Conservation (phyloP, 2,113 vertebrate species). For the Copsychus sechellarum region DNA sequence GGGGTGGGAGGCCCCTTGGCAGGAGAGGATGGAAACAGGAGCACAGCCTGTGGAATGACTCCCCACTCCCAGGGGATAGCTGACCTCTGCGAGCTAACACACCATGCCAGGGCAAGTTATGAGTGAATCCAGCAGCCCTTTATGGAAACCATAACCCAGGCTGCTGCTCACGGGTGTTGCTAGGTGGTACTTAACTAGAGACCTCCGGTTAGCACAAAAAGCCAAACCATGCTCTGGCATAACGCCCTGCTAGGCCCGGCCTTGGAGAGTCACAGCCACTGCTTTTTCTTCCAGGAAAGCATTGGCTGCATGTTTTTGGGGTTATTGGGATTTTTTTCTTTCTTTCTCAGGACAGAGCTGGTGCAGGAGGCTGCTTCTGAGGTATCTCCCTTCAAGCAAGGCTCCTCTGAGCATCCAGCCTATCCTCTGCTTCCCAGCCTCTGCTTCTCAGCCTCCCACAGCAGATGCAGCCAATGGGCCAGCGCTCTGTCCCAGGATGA, state of each 20-base stretch:
- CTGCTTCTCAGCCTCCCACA: background rate
- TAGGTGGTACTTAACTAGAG: background rate
- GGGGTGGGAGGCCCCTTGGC: background rate
- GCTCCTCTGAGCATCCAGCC: background rate
- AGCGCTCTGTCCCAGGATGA: background rate
- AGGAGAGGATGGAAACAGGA: background rate
- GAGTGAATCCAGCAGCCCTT: background rate
- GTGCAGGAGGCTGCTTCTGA: background rate
- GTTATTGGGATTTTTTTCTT: background rate
- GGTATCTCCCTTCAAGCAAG: background rate
- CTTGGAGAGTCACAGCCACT: background rate
- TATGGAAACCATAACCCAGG: background rate
- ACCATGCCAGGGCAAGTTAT: background rate
- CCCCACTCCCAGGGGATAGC: accelerated
- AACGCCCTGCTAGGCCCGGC: background rate
- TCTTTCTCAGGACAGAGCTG: background rate
- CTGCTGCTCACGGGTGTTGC: background rate
- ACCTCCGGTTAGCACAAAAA: background rate
- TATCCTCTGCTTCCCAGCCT: background rate
- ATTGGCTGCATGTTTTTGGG: background rate
- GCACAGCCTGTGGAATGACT: background rate
- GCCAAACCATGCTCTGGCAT: background rate
- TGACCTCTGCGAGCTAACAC: background rate
- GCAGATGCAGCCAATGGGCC: background rate
- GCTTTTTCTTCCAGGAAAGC: background rate